A percentile compares a stretch with the other conserved stretches of the same genome.
Evolutionary conservation across 2,888 invertebrate genomes (phyloP).

Genomic region (Elmis aenea): DNA sequence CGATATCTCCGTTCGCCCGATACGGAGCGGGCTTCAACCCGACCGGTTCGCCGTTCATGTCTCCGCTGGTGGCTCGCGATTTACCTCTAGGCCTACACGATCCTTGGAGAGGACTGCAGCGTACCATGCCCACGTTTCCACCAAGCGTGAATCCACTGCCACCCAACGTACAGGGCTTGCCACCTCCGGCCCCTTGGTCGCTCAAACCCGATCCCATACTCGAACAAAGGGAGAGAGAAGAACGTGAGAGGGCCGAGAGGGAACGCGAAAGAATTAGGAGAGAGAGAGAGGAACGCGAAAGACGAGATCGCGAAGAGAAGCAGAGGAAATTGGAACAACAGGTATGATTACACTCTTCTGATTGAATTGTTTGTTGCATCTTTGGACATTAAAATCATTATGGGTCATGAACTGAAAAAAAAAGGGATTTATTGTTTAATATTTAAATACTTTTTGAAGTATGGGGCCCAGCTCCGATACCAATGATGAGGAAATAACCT

Average conservation of each 20-base stretch:
- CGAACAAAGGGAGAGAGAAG: constrained; percentile 59
- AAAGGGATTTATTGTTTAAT: no score
- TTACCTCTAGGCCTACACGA: constrained; percentile 51
- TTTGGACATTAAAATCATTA: no score
- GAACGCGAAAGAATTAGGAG: constrained; percentile 55
- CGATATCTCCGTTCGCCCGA: constrained; percentile 76
- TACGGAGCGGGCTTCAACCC: constrained; percentile 58
- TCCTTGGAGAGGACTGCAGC: constrained; percentile 65
- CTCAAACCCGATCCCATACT: constrained; percentile 62
- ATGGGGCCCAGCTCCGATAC: no score
- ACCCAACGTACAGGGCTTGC: constrained; percentile 43
- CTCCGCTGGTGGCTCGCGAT: constrained; percentile 58
- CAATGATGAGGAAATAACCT: no score
- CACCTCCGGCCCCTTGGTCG: constrained; percentile 55
- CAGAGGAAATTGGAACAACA: constrained; percentile 47
- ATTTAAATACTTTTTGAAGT: no score
- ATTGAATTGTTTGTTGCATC: no score
- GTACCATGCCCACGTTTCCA: constrained; percentile 56
- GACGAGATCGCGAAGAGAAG: constrained; percentile 52
- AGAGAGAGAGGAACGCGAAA: constrained; percentile 57
- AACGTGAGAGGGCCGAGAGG: constrained; percentile 54
- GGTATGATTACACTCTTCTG: no score
- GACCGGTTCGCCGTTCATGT: constrained; percentile 55
- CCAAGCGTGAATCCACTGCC: constrained; percentile 47
- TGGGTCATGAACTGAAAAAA: no score